A percentile compares a stretch with the other conserved stretches of the same genome.
Conservation (phyloP, 2,888 invertebrate species). For the Bellardia pandia region DNA sequence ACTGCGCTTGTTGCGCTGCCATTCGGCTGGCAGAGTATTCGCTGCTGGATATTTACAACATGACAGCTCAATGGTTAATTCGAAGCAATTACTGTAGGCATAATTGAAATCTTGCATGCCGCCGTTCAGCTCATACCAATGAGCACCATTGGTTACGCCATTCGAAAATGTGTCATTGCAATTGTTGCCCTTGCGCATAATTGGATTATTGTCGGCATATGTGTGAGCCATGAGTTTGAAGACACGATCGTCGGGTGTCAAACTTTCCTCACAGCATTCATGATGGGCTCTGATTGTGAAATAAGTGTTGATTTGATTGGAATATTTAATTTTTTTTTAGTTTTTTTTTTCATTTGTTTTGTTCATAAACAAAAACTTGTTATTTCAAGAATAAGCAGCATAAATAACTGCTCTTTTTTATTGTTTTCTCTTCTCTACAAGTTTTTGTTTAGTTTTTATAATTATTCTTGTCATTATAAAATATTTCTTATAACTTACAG, state of each 20-base stretch:
- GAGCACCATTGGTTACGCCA: conserved; percentile 96
- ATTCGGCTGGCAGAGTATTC: conserved; percentile 89
- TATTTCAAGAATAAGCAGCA: too few species aligned
- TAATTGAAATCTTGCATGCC: conserved; percentile 99
- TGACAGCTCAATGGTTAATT: conserved; percentile 97
- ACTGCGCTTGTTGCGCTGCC: conserved; percentile 94
- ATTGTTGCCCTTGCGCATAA: conserved; percentile 90
- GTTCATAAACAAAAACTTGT: conserved; percentile 17
- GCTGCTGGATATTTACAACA: conserved; percentile 97
- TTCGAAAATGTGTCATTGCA: conserved; percentile 90
- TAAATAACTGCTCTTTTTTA: not conserved
- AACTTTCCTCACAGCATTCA: conserved; percentile 89
- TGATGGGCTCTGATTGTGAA: conserved; percentile 83
- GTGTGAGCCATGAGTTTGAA: conserved; percentile 91
- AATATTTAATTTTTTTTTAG: not conserved
- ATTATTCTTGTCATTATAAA: not conserved
- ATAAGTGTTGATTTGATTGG: conserved; percentile 13
- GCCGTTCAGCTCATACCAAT: conserved; percentile 95
- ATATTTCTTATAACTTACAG: conserved; percentile 85
- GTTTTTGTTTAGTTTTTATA: conserved; percentile 25
- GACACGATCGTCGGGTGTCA: conserved; percentile 91
- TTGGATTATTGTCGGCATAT: conserved; percentile 90
- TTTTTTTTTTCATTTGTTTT: not conserved
- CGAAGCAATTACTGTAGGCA: conserved; percentile 96
- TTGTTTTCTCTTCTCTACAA: not conserved